Evolutionary conservation across 2,888 invertebrate genomes (phyloP), one percentile per base, ranked within the genome.

Genomic region (Tryphoninae sp.): DNA sequence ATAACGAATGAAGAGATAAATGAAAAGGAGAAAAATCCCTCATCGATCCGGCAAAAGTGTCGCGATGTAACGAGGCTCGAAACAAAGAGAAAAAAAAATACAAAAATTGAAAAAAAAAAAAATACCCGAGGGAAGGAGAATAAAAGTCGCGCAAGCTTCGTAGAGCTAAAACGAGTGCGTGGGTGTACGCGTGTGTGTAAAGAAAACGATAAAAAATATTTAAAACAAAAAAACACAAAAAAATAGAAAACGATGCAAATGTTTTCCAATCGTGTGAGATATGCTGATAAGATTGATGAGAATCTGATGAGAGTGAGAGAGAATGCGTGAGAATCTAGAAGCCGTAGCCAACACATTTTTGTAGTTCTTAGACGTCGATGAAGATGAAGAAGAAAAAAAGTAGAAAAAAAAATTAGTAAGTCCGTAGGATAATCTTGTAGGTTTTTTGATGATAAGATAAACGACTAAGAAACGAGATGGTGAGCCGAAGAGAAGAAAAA

Each of bases 381-480:
- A 73, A 53, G 61, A 55, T 59, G 64, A 45, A 65, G 42, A 65
- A 84, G 42, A 65, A 55, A 68, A 84, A 75, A 72, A 33, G 4
- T 0, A 65, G 42, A 65, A 45, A 65, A 55, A 84, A 84, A 75
- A 82, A 51, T 55, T 72, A 81, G 79, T 61, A 69, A 83, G 79
- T 83, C 82, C 76, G 71, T 82, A 82, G 82, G 45, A 75, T 82
- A 76, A 77, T 76, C 75, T 76, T 68, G 82, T 82, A 79, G 78
- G 75, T 82, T 78, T 78, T 82, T 82, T 76, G 76, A 82, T 72
- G 75, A 78, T 82, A 82, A 82, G 82, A 72, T 82, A 79, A 79
- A 71, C 26, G 78, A 82, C 16, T 82, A 79, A 79, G 78, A 45
- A 71, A 74, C 23, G 75, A 72, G 65, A 64, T 55, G 33, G 49